Conservation (phyloP, 92 coral and sea anemone species). For the Zoanthus sansibaricus region DNA sequence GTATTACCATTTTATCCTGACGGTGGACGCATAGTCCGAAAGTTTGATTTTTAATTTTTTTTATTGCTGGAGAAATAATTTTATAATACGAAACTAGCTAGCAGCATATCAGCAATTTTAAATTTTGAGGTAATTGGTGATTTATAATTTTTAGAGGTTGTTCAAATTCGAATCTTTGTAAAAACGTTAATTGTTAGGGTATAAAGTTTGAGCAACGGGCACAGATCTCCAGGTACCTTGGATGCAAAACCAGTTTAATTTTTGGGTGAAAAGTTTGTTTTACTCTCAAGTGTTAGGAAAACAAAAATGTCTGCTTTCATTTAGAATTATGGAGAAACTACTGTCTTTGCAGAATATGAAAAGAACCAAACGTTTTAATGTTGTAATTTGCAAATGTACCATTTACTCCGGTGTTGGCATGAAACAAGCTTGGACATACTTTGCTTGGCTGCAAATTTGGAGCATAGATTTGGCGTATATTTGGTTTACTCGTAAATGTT, state of each 20-base stretch:
- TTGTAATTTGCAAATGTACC: slow-evolving; percentile 19
- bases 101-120: too few species aligned
- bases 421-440: slow-evolving; percentile 17
- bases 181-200: background rate
- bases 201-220: background rate
- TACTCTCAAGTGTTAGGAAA: slow-evolving; percentile 2
- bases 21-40: too few species aligned
- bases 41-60: too few species aligned
- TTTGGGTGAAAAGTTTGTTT: background rate
- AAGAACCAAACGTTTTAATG: slow-evolving; percentile 17
- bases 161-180: background rate
- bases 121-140: too few species aligned
- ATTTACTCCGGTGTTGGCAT: background rate
- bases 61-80: too few species aligned
- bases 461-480: slow-evolving; percentile 10
- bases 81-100: too few species aligned
- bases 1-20: too few species aligned
- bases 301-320: slow-evolving; percentile 2
- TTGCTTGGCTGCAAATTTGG: slow-evolving; percentile 12
- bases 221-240: background rate
- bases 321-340: slow-evolving; percentile 17
- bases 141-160: background rate
- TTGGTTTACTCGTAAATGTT: slow-evolving; percentile 18
- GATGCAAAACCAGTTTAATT: slow-evolving; percentile 14
- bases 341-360: slow-evolving; percentile 12